Evolutionary conservation across 2,888 invertebrate species (phyloP).

Genomic region (Romanomermis culicivorax): DNA sequence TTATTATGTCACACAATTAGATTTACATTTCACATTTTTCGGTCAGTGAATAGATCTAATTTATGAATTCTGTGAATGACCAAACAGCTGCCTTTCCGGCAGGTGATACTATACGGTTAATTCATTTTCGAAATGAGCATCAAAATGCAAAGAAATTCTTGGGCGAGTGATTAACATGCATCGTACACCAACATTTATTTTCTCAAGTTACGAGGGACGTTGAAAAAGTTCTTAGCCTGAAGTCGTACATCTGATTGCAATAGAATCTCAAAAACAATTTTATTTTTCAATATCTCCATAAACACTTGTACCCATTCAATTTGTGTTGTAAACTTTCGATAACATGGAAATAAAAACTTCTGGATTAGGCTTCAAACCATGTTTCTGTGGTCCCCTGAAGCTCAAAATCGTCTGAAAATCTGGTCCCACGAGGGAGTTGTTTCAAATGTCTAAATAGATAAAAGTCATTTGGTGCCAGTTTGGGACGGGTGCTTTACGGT

Average conservation of each 20-base stretch:
- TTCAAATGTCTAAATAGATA: conserved; percentile 10
- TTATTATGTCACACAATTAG: too few species aligned
- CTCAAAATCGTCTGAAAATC: neutral
- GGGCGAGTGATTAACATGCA: too few species aligned
- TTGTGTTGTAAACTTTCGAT: neutral
- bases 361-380: neutral
- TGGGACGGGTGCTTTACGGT: conserved; percentile 8
- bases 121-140: too few species aligned
- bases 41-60: too few species aligned
- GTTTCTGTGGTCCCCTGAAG: neutral
- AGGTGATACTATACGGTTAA: too few species aligned
- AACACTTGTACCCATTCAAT: neutral
- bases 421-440: conserved; percentile 5
- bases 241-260: neutral
- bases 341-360: neutral
- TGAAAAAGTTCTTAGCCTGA: neutral
- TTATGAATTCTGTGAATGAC: too few species aligned
- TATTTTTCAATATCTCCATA: neutral
- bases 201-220: conserved; percentile 1
- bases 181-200: too few species aligned
- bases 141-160: too few species aligned
- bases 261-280: neutral
- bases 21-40: too few species aligned
- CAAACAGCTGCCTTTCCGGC: too few species aligned
- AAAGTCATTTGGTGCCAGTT: conserved; percentile 10